These are phyloP conservation scores for Yasuhikotakia modesta DNA, from an alignment of 2,797 vertebrate genomes.

Conservation along the genomic window DNA sequence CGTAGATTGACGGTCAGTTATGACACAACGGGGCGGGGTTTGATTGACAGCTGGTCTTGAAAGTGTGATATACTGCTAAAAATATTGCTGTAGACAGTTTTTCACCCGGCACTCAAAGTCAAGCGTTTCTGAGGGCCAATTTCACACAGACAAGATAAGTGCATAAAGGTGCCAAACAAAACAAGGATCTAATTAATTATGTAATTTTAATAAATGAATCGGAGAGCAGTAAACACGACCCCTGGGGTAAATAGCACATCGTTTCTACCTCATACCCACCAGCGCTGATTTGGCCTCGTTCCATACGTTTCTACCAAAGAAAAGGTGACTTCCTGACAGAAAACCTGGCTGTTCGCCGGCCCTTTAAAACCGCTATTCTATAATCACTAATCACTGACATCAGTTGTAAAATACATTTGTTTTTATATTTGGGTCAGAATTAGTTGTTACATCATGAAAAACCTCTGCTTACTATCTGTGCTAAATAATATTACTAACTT, in stretches of 20 bases:
- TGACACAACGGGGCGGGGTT: background rate
- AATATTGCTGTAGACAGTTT: constrained; percentile 10
- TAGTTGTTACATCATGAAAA: background rate
- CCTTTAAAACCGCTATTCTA: background rate
- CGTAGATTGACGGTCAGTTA: background rate
- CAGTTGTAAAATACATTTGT: too few relatives aligned
- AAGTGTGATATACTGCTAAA: constrained; percentile 9
- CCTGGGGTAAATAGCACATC: constrained; percentile 2
- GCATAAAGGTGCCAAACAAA: background rate
- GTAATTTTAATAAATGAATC: background rate
- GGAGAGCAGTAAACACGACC: background rate
- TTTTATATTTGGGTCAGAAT: background rate
- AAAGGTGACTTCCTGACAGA: background rate
- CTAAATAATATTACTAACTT: background rate
- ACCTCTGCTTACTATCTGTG: too few relatives aligned
- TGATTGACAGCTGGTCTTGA: constrained; percentile 23
- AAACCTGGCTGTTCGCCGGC: background rate
- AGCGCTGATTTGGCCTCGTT: background rate
- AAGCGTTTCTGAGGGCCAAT: background rate
- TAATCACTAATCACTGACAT: background rate
- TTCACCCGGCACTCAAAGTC: background rate
- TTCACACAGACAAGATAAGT: constrained; percentile 1
- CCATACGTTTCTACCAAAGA: background rate
- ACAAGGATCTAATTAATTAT: background rate
- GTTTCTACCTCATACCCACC: background rate